These are phyloP conservation scores for Pollenia griseotomentosa DNA, from an alignment of 2,888 invertebrate species.

Conservation along the genomic window DNA sequence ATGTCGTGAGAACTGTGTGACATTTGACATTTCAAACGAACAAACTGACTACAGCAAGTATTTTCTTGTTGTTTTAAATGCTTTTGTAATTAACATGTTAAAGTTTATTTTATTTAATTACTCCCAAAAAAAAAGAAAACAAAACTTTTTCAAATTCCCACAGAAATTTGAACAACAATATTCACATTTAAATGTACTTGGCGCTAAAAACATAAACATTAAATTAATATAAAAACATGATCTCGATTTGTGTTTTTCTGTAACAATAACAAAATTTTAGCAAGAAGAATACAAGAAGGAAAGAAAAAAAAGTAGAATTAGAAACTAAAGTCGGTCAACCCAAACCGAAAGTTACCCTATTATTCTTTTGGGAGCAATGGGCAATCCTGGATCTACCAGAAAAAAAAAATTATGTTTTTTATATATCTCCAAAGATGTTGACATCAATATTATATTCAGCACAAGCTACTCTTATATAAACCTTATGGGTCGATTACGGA, in stretches of 20 bases:
- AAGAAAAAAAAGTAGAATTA: too few species aligned
- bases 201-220: constrained; percentile 43
- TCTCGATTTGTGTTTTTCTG: constrained; percentile 32
- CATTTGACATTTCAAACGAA: constrained; percentile 59
- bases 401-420: too few species aligned
- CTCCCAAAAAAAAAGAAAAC: neutral
- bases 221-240: constrained; percentile 35
- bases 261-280: constrained; percentile 1
- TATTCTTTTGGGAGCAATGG: too few species aligned
- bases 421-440: too few species aligned
- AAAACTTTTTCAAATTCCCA: constrained; percentile 40
- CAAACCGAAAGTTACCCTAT: too few species aligned
- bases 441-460: too few species aligned
- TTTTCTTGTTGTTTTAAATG: constrained; percentile 22
- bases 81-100: constrained; percentile 59
- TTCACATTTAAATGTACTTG: constrained; percentile 46
- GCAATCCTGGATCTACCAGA: too few species aligned
- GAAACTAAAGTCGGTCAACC: too few species aligned
- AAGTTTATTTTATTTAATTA: constrained; percentile 32
- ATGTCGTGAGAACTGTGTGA: constrained; percentile 59
- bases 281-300: neutral
- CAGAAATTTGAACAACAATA: constrained; percentile 20
- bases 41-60: constrained; percentile 36
- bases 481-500: too few species aligned
- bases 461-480: too few species aligned